Conservation (phyloP, 2,888 invertebrate species). For the Ptilodon capucinus region DNA sequence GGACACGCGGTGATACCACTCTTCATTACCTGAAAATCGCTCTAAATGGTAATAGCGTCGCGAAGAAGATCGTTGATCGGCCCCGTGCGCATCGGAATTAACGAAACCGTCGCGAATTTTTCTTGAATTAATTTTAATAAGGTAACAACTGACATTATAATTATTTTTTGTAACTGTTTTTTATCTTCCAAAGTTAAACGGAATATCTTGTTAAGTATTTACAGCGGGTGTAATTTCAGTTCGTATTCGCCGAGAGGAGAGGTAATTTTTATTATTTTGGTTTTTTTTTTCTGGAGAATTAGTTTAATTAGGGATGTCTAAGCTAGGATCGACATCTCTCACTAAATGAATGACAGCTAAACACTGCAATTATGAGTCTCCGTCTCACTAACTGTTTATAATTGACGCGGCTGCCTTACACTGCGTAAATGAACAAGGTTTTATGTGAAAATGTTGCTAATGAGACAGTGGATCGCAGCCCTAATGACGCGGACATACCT, state of each 20-base stretch:
- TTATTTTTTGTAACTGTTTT: constrained; percentile 60
- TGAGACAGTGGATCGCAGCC: constrained; percentile 63
- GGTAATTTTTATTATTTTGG: constrained; percentile 24
- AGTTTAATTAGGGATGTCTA: constrained; percentile 43
- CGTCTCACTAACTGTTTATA: constrained; percentile 74
- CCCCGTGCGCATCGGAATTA: constrained; percentile 56
- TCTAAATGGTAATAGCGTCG: constrained; percentile 72
- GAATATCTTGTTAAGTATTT: constrained; percentile 44
- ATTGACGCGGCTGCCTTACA: constrained; percentile 65
- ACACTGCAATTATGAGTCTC: constrained; percentile 67
- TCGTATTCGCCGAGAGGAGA: constrained; percentile 27
- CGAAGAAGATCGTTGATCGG: constrained; percentile 52
- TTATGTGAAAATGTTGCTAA: constrained; percentile 77
- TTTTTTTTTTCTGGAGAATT: constrained; percentile 32
- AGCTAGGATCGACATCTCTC: constrained; percentile 62
- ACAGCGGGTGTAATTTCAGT: constrained; percentile 43
- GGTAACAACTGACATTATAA: constrained; percentile 61
- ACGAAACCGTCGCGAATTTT: constrained; percentile 67
- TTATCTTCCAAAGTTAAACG: constrained; percentile 48
- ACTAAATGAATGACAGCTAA: constrained; percentile 70
- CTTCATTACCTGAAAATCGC: constrained; percentile 76
- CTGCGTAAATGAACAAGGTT: constrained; percentile 65
- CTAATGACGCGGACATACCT: constrained; percentile 72
- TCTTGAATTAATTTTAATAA: constrained; percentile 70
- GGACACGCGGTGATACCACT: constrained; percentile 58